Base-by-base conservation (phyloP, 2,888 invertebrate species). In the Scaptomyza tumidula region DNA sequence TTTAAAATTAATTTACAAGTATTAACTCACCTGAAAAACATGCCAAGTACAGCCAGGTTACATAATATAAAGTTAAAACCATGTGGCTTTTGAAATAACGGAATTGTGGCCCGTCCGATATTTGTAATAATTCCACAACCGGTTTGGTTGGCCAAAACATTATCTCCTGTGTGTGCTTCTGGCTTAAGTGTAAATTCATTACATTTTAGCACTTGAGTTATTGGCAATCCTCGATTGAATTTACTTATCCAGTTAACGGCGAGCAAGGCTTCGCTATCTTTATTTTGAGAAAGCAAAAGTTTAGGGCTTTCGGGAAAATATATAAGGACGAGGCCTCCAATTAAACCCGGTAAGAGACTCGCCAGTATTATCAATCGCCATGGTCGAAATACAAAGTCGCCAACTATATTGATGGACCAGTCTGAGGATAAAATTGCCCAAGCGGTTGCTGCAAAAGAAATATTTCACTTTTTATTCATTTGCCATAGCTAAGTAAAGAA, bases 1-100 rank as follows among this genome's bases (percentile, higher is more conserved):
- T 5, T 3, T 24, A 24, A 24, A 24, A 24, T 14, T 2, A 6
- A n/a, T 6, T 37, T 14, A 14, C 7, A 6, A 37, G 6, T 37
- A 16, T 1, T 6, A 6, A 16, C 49, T 48, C 53, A 88, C 88
- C 89, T 75, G 53, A 90, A 91, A 62, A 90, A 90, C 78, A 90
- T 66, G 1, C 90, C 80, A 37, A 90, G 74, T 0, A 90, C 54
- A 0, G 73, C 81, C n/a, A 88, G 3, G 6, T 74, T 80, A 9
- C 90, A 84, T 3, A 90, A 58, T 0, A 79, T 50, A 50, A 89
- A 90, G 65, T 90, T 83, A 2, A 70, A 48, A 1, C 86, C 77
- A 72, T 90, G 90, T 0, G 90, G 91, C 29, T 90, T 91, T n/a
- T 90, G 69, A 48, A 90, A 90, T 2, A 90, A 67, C 0, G 90